Conservation (phyloP, 2,797 vertebrate genomes). For the Allobates femoralis region DNA sequence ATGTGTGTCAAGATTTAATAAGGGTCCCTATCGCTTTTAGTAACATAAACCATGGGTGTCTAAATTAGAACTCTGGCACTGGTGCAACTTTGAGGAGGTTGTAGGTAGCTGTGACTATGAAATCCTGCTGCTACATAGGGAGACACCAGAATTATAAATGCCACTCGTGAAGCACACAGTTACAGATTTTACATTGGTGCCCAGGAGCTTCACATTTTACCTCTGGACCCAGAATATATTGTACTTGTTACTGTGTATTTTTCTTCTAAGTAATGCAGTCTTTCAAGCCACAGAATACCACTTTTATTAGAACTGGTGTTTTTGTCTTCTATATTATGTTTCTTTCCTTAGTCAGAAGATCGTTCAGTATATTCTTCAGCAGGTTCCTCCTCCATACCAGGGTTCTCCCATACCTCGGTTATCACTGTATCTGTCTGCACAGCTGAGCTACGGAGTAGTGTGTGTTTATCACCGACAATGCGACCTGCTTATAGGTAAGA, state of each 20-base stretch:
- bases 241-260: neutral
- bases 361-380: slow-evolving; percentile 79
- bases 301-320: neutral
- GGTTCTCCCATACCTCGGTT: slow-evolving; percentile 78
- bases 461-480: slow-evolving; percentile 84
- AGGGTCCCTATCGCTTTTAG: too few relatives aligned
- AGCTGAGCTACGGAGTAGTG: slow-evolving; percentile 85
- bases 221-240: neutral
- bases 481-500: slow-evolving; percentile 48
- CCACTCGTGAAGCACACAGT: too few relatives aligned
- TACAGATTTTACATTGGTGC: neutral
- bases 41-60: too few relatives aligned
- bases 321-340: neutral
- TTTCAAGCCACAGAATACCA: neutral
- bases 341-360: slow-evolving; percentile 76
- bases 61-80: too few relatives aligned
- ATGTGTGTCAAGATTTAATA: too few relatives aligned
- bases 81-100: too few relatives aligned
- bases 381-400: slow-evolving; percentile 72
- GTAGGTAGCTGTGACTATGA: too few relatives aligned
- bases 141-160: too few relatives aligned
- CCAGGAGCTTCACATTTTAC: neutral
- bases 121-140: too few relatives aligned
- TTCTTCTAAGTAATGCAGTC: neutral
- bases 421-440: slow-evolving; percentile 86